Conservation (phyloP, 2,113 vertebrate genomes). For the Indri indri region DNA sequence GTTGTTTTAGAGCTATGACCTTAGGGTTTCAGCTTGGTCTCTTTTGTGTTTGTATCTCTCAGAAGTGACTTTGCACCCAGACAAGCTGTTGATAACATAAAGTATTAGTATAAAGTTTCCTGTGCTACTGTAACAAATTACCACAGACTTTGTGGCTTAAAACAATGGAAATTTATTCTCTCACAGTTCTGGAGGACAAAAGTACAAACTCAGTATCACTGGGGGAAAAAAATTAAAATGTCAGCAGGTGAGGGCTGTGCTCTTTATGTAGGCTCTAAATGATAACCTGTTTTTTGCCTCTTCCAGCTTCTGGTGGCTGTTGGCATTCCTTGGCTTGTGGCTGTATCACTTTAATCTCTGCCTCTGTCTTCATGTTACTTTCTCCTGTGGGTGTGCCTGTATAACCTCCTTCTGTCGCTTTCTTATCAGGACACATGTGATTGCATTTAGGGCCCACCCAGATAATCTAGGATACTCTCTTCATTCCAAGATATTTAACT, state of each 20-base stretch:
- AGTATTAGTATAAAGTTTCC: background rate
- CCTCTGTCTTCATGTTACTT: background rate
- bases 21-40: background rate
- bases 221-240: background rate
- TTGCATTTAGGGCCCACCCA: background rate
- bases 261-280: background rate
- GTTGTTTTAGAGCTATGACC: background rate
- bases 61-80: background rate
- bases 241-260: background rate
- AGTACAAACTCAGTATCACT: background rate
- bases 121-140: background rate
- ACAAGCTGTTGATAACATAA: background rate
- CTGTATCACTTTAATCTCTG: background rate
- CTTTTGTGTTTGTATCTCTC: background rate
- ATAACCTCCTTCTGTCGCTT: background rate
- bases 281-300: background rate
- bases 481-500: background rate
- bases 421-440: background rate
- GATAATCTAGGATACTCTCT: background rate
- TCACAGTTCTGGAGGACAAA: background rate
- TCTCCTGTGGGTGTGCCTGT: background rate
- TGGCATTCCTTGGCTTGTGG: background rate
- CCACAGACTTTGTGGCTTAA: background rate
- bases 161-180: background rate
- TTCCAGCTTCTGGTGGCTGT: background rate